Evolutionary conservation across 2,888 invertebrate genomes (phyloP).

Genomic region (Platerodrilus igneus): DNA sequence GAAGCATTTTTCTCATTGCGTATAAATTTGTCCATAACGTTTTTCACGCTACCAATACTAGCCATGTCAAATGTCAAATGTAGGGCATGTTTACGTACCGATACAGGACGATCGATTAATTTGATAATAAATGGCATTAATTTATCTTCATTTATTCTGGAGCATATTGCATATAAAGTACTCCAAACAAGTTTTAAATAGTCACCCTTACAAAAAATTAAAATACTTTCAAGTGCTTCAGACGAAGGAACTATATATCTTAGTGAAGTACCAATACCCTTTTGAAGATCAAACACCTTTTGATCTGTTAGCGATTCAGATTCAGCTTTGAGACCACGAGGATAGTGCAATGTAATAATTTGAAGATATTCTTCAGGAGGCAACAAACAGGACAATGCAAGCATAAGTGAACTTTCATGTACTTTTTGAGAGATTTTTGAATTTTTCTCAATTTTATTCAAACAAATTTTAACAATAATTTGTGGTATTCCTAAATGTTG

Average conservation of each 20-base stretch:
- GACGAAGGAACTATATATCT: conserved; percentile 3
- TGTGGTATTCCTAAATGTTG: conserved; percentile 10
- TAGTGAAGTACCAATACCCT: not conserved
- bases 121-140: conserved; percentile 7
- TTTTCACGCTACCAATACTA: not conserved
- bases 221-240: conserved; percentile 5
- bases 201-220: conserved; percentile 15
- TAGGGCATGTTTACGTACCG: conserved; percentile 20
- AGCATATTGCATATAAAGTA: conserved; percentile 13
- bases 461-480: not conserved
- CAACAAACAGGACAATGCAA: conserved; percentile 7
- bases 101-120: conserved; percentile 12
- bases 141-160: conserved; percentile 15
- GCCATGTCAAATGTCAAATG: conserved; percentile 13
- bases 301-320: conserved; percentile 1
- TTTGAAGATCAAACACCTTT: conserved; percentile 1
- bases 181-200: conserved; percentile 15
- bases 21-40: conserved; percentile 6
- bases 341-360: conserved; percentile 1
- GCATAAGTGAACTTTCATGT: too few relatives aligned
- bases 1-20: conserved; percentile 12
- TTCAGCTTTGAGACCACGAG: too few relatives aligned
- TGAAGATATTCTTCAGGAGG: not conserved
- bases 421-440: too few relatives aligned
- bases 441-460: not conserved